Conservation (phyloP, 1,140 invertebrate genomes). For the Leptinotarsa lineolata region DNA sequence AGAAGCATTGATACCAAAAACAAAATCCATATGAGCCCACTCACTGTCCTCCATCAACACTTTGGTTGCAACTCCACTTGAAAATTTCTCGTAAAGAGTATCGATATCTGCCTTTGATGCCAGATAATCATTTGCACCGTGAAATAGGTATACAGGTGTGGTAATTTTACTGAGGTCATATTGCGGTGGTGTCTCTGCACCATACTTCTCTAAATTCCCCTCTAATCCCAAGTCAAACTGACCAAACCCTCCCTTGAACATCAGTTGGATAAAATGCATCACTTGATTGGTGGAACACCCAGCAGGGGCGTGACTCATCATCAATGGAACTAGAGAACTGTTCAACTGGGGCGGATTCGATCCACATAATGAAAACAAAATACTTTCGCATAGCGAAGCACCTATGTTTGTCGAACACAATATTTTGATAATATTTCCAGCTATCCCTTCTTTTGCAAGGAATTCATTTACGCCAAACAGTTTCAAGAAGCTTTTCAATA, state of each 20-base stretch:
- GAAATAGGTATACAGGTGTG: constrained; percentile 62
- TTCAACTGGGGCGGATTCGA: constrained; percentile 62
- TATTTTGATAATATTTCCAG: constrained; percentile 52
- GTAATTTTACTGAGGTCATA: constrained; percentile 65
- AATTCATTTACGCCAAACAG: constrained; percentile 63
- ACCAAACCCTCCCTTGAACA: constrained; percentile 63
- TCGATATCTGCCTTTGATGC: constrained; percentile 45
- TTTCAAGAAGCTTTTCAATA: constrained; percentile 39
- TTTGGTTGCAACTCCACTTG: constrained; percentile 56
- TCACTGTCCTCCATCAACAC: constrained; percentile 57
- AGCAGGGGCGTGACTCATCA: constrained; percentile 80
- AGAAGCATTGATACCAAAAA: constrained; percentile 61
- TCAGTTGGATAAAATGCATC: constrained; percentile 75
- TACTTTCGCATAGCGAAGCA: constrained; percentile 61
- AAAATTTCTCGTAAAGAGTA: constrained; percentile 53
- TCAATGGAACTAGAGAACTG: constrained; percentile 69
- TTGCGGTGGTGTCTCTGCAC: constrained; percentile 56
- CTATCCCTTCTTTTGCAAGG: constrained; percentile 59
- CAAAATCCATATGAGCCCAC: constrained; percentile 66
- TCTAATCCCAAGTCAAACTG: constrained; percentile 67
- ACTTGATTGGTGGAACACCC: constrained; percentile 78
- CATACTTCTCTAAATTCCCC: constrained; percentile 58
- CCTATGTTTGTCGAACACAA: constrained; percentile 58
- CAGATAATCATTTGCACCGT: constrained; percentile 60
- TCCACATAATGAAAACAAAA: constrained; percentile 63